Conservation (phyloP, 2,113 vertebrate species). For the Pollachius pollachius region DNA sequence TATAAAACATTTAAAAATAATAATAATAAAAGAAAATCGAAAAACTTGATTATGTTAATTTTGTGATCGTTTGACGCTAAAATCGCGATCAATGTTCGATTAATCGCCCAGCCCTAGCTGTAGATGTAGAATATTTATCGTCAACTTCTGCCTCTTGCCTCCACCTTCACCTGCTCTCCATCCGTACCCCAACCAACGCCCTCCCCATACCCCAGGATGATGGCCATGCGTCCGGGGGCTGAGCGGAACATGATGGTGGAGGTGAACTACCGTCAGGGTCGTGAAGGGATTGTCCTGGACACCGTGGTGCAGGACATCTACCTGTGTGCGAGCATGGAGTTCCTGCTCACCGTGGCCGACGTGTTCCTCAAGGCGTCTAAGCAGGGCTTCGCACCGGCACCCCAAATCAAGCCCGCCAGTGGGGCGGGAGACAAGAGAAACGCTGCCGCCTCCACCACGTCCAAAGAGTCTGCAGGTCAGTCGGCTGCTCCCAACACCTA, state of each 20-base stretch:
- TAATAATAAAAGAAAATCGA: too few relatives aligned
- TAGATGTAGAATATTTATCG: too few relatives aligned
- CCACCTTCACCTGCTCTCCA: neutral
- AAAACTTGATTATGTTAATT: too few relatives aligned
- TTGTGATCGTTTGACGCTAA: too few relatives aligned
- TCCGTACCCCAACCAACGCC: neutral
- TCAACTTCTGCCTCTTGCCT: too few relatives aligned
- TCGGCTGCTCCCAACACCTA: conserved; percentile 35
- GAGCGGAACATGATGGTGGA: conserved; percentile 93
- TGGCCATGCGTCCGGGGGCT: conserved; percentile 85
- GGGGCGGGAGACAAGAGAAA: conserved; percentile 52
- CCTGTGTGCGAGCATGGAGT: conserved; percentile 95
- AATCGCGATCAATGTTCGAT: too few relatives aligned
- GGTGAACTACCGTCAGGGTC: conserved; percentile 82
- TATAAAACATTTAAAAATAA: too few relatives aligned
- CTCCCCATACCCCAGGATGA: conserved; percentile 77
- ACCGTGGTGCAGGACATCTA: conserved; percentile 87
- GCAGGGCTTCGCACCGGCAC: conserved; percentile 73
- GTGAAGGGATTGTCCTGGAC: conserved; percentile 80
- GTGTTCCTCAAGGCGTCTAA: conserved; percentile 87
- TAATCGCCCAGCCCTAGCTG: too few relatives aligned
- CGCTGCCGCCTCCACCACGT: conserved; percentile 31
- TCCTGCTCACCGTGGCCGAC: conserved; percentile 88
- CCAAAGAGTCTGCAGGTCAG: conserved; percentile 47
- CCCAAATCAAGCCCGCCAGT: conserved; percentile 71